A percentile compares a stretch with the other conserved stretches of the same genome.
Conservation (phyloP, 1,140 invertebrate species). For the Psilanteris sp. region DNA sequence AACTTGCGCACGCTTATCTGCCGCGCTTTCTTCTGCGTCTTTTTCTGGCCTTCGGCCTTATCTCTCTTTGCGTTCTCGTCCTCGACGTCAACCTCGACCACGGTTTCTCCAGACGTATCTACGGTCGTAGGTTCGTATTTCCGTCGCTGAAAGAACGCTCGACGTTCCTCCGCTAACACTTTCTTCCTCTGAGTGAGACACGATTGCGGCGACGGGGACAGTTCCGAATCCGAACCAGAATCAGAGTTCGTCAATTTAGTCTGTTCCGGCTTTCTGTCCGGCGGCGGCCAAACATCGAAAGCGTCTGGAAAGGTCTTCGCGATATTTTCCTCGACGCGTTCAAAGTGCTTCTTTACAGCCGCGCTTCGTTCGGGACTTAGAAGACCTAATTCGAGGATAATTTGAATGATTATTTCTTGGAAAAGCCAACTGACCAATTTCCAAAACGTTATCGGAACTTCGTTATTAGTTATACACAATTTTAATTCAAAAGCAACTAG, state of each 20-base stretch:
- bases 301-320: conserved; percentile 48
- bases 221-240: conserved; percentile 65
- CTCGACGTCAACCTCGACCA: conserved; percentile 61
- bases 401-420: too few relatives aligned
- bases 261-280: conserved; percentile 20
- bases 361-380: conserved; percentile 66
- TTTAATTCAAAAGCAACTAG: too few relatives aligned
- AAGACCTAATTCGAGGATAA: conserved; percentile 14
- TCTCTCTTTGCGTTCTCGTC: conserved; percentile 38
- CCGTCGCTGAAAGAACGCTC: conserved; percentile 73
- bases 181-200: conserved; percentile 50
- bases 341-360: conserved; percentile 50
- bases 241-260: conserved; percentile 61
- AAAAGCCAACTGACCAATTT: too few relatives aligned
- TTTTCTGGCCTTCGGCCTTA: conserved; percentile 14
- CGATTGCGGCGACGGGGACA: conserved; percentile 62
- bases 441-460: too few relatives aligned
- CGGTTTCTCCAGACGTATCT: conserved; percentile 66
- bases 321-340: conserved; percentile 55
- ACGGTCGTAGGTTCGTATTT: conserved; percentile 64
- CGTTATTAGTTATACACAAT: too few relatives aligned
- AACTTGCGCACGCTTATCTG: conserved; percentile 76
- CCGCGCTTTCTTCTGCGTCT: conserved; percentile 64
- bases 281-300: conserved; percentile 44
- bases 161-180: conserved; percentile 66